A percentile compares a stretch with the other conserved stretches of the same genome.
Conservation (phyloP, 1,140 invertebrate genomes). For the Himalopsyche phryganea region DNA sequence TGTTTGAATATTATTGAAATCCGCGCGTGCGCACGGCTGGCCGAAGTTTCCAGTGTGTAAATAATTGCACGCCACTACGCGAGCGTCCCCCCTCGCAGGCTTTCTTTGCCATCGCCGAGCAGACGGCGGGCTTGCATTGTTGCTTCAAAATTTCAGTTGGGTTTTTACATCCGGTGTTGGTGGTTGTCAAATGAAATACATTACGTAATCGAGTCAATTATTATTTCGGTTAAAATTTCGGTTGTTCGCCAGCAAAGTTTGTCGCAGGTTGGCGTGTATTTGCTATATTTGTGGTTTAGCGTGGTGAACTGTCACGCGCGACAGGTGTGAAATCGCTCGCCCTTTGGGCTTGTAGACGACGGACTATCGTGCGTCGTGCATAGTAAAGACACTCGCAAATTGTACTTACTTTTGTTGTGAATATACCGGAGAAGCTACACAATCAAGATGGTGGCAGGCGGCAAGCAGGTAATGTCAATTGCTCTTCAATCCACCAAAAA, state of each 20-base stretch:
- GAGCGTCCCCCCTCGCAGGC: background rate
- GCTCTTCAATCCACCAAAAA: background rate
- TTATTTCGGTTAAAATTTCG: constrained; percentile 1
- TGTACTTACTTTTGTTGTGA: background rate
- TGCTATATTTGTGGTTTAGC: no score
- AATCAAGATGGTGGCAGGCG: constrained; percentile 29
- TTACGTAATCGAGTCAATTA: no score
- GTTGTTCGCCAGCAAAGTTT: background rate
- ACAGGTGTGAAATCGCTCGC: constrained; percentile 10
- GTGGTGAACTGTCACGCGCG: constrained; percentile 6
- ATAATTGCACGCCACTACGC: background rate
- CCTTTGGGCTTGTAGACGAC: background rate
- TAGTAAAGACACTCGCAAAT: background rate
- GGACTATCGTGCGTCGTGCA: background rate
- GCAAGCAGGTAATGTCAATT: constrained; percentile 28
- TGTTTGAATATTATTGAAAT: constrained; percentile 11
- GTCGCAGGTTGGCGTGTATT: background rate
- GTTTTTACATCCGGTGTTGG: background rate
- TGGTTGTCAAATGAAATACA: background rate
- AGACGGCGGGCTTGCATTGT: constrained; percentile 13
- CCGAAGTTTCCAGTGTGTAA: background rate
- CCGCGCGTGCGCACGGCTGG: constrained; percentile 10
- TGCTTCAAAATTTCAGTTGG: constrained; percentile 18
- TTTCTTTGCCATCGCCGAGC: background rate
- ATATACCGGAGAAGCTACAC: background rate